Evolutionary conservation across 2,113 vertebrate genomes (phyloP).

Genomic region (Toxostoma redivivum): DNA sequence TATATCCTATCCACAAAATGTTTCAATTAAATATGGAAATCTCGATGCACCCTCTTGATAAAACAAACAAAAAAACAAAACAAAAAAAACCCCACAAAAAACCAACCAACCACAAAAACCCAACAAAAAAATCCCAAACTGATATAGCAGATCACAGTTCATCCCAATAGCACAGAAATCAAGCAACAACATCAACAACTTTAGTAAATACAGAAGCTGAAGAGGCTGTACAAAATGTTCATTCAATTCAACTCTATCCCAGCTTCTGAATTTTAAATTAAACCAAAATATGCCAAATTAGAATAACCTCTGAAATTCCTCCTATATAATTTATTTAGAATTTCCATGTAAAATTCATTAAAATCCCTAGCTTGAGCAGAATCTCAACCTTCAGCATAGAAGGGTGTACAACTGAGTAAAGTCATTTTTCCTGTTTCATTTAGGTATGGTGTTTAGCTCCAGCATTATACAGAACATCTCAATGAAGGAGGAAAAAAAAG

Average conservation of each 20-base stretch:
- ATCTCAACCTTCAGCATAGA: background rate
- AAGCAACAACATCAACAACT: background rate
- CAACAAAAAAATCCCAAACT: background rate
- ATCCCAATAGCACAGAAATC: background rate
- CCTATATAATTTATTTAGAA: slow-evolving; percentile 48
- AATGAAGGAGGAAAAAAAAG: background rate
- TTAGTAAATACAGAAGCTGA: background rate
- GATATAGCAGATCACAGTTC: background rate
- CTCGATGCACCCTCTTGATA: background rate
- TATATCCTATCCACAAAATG: background rate
- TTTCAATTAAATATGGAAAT: background rate
- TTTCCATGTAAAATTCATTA: slow-evolving; percentile 52
- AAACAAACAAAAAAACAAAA: no score
- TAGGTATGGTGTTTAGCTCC: background rate
- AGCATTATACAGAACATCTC: background rate
- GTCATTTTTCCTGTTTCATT: background rate
- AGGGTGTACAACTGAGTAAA: background rate
- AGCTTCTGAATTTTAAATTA: slow-evolving; percentile 34
- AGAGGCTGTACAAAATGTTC: background rate
- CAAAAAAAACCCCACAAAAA: background rate
- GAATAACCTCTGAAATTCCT: slow-evolving; percentile 25
- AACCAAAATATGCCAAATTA: slow-evolving; percentile 34
- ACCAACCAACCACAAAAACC: no score
- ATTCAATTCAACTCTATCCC: background rate
- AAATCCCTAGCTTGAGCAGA: slow-evolving; percentile 19